Evolutionary conservation across 2,113 vertebrate species (phyloP).

Genomic region (Corapipo altera): DNA sequence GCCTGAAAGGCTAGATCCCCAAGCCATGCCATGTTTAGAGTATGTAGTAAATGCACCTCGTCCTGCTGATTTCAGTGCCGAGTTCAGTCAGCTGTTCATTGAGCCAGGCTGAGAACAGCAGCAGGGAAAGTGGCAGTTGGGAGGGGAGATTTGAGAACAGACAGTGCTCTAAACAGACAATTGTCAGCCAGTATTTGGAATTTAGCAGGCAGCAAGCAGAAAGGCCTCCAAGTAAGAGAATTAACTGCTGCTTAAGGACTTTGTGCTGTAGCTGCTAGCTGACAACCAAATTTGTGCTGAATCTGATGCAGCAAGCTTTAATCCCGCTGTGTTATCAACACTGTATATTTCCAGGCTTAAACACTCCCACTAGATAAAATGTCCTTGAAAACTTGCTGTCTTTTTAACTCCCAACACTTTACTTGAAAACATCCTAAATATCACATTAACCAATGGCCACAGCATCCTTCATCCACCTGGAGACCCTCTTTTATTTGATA

Average conservation of each 20-base stretch:
- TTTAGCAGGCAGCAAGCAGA: neutral
- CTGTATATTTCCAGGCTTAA: neutral
- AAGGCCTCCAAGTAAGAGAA: neutral
- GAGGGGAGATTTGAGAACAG: neutral
- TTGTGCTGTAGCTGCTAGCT: neutral
- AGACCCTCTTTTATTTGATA: neutral
- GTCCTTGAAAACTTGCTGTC: neutral
- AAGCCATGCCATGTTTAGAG: neutral
- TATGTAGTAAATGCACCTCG: neutral
- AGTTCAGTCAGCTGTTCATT: neutral
- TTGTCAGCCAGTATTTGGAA: neutral
- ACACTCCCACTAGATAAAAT: neutral
- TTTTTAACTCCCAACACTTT: neutral
- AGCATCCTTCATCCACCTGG: neutral
- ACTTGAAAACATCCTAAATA: slow-evolving; percentile 1
- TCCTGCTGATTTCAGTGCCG: neutral
- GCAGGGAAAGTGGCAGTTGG: neutral
- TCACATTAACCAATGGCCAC: neutral
- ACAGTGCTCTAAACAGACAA: neutral
- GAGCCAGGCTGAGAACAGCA: neutral
- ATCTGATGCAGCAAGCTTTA: slow-evolving; percentile 4
- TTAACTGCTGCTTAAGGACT: neutral
- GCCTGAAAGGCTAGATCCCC: neutral
- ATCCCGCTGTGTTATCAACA: neutral
- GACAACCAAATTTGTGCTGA: slow-evolving; percentile 9